phyloP scores from a whole-genome alignment of 92 coral and sea anemone species.

The Nematostella vectensis region DNA sequence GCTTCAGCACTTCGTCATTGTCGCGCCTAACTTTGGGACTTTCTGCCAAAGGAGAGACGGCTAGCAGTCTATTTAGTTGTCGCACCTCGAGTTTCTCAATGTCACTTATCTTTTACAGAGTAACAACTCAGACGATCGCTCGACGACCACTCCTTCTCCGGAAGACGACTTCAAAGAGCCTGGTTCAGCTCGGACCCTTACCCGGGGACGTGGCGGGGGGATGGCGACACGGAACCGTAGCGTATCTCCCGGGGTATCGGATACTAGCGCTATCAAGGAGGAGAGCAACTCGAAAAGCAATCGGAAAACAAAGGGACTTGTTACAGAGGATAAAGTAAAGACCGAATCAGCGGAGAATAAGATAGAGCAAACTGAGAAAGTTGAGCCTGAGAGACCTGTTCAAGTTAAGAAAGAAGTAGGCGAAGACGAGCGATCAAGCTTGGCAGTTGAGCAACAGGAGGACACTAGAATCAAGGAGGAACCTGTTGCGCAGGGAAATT shows the following conservation, averaged over 20 bases:
- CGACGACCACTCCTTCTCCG: conserved; percentile 86
- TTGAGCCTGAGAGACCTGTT: neutral
- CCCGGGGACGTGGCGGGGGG: conserved; percentile 38
- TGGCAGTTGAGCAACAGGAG: neutral
- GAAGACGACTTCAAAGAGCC: conserved; percentile 87
- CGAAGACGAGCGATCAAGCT: neutral
- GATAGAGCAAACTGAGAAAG: neutral
- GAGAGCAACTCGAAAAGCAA: conserved; percentile 6
- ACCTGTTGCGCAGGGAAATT: conserved; percentile 13
- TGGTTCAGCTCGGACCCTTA: conserved; percentile 51
- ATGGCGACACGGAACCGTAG: conserved; percentile 49
- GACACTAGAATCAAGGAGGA: conserved; percentile 9
- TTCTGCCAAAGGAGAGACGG: no score
- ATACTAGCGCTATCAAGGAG: conserved; percentile 16
- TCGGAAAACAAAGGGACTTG: conserved; percentile 1
- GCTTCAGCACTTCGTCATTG: no score
- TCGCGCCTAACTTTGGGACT: no score
- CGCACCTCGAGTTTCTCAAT: no score
- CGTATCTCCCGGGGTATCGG: conserved; percentile 40
- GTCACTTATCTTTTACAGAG: conserved; percentile 2
- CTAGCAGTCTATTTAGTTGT: no score
- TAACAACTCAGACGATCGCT: conserved; percentile 58
- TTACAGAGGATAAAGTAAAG: conserved; percentile 3
- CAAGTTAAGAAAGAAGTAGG: conserved; percentile 11
- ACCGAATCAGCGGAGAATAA: conserved; percentile 1